These are phyloP conservation scores for Arnoldichthys spilopterus DNA, from an alignment of 2,797 vertebrate genomes.

Conservation along the genomic window DNA sequence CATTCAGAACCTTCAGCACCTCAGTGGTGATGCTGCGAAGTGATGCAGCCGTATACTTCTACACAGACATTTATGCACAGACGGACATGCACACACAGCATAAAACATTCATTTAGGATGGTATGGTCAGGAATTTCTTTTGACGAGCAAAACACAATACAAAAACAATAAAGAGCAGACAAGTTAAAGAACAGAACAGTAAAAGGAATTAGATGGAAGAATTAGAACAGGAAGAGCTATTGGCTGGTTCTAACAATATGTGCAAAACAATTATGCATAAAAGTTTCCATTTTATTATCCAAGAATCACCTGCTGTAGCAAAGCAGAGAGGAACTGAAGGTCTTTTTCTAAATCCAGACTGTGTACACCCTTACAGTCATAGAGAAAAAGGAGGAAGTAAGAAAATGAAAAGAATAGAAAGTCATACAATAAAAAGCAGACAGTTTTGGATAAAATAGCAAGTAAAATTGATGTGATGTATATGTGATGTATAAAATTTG, in stretches of 20 bases:
- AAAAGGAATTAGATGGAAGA: not conserved
- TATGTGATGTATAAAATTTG: no score
- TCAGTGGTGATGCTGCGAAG: constrained; percentile 96
- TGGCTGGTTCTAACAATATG: not conserved
- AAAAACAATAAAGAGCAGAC: no score
- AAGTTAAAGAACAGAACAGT: not conserved
- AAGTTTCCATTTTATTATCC: not conserved
- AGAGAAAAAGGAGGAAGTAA: constrained; percentile 10
- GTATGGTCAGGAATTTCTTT: not conserved
- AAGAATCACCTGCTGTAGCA: constrained; percentile 69
- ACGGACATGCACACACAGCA: constrained; percentile 18
- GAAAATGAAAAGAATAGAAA: constrained; percentile 30
- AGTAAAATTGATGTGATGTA: constrained; percentile 9
- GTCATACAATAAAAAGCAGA: constrained; percentile 28
- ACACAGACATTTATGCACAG: constrained; percentile 54
- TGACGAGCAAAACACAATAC: not conserved
- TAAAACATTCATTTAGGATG: constrained; percentile 4
- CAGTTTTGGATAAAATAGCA: constrained; percentile 1
- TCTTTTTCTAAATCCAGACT: constrained; percentile 64
- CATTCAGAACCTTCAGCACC: constrained; percentile 94
- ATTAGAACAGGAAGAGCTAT: not conserved
- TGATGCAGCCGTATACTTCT: constrained; percentile 94
- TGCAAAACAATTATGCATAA: not conserved
- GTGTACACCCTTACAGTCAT: constrained; percentile 58
- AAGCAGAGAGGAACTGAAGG: constrained; percentile 61